Conservation (phyloP, 2,888 invertebrate species). For the Kryphioiulus occultus region DNA sequence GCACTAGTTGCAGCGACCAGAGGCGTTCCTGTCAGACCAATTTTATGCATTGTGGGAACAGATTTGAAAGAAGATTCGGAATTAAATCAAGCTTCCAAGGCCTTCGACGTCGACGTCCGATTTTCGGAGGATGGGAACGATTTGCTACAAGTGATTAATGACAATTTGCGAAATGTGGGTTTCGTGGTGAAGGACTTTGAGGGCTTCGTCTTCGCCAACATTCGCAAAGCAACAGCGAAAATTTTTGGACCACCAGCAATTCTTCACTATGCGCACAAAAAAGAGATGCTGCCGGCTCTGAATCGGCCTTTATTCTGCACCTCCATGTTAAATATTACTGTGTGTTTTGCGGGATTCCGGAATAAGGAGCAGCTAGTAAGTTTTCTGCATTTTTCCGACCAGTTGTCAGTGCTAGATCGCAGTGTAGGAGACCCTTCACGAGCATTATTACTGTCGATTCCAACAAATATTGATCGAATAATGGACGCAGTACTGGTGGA, state of each 20-base stretch:
- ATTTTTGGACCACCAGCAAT: slow-evolving; percentile 63
- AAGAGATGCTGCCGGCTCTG: slow-evolving; percentile 73
- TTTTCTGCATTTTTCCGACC: neutral
- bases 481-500: no score
- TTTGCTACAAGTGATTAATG: neutral
- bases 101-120: slow-evolving; percentile 29
- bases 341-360: slow-evolving; percentile 92
- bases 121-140: slow-evolving; percentile 42
- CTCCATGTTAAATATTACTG: slow-evolving; percentile 85
- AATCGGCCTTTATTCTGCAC: slow-evolving; percentile 83
- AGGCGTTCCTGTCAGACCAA: neutral
- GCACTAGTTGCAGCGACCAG: neutral
- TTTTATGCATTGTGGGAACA: slow-evolving; percentile 44
- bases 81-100: slow-evolving; percentile 12
- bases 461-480: no score
- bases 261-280: slow-evolving; percentile 59
- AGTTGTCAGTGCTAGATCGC: neutral
- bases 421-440: no score
- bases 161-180: slow-evolving; percentile 67
- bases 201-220: slow-evolving; percentile 73
- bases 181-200: slow-evolving; percentile 79
- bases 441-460: no score
- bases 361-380: slow-evolving; percentile 86
- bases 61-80: slow-evolving; percentile 41
- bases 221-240: slow-evolving; percentile 64